Evolutionary conservation across 2,113 vertebrate species (phyloP).

Genomic region (Platichthys flesus): DNA sequence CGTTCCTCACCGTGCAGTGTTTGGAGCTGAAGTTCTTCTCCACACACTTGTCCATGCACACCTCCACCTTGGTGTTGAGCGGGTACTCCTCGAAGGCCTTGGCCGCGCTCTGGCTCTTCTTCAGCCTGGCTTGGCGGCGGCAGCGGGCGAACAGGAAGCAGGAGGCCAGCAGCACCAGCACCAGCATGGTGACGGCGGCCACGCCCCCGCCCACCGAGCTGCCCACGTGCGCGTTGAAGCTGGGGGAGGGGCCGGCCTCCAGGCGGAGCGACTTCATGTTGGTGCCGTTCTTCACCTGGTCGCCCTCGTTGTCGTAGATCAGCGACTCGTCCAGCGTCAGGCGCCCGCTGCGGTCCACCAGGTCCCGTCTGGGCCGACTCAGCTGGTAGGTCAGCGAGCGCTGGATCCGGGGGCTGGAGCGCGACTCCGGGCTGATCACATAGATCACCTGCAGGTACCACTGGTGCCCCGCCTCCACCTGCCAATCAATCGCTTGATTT

Average conservation of each 20-base stretch:
- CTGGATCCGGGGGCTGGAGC: constrained; percentile 87
- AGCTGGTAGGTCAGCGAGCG: constrained; percentile 84
- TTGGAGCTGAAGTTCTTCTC: constrained; percentile 84
- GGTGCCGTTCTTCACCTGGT: constrained; percentile 95
- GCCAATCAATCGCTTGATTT: background rate
- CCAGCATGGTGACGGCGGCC: constrained; percentile 84
- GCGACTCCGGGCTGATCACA: constrained; percentile 90
- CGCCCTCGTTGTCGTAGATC: constrained; percentile 95
- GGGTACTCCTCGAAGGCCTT: constrained; percentile 85
- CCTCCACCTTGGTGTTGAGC: constrained; percentile 91
- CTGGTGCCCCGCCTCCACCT: constrained; percentile 98
- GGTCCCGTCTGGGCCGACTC: constrained; percentile 82
- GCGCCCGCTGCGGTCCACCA: constrained; percentile 79
- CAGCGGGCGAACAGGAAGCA: constrained; percentile 88
- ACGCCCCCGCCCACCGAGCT: constrained; percentile 89
- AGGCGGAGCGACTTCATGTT: constrained; percentile 94
- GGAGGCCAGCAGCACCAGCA: constrained; percentile 83
- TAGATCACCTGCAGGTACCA: constrained; percentile 99
- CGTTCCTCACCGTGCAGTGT: constrained; percentile 88
- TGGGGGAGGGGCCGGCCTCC: constrained; percentile 81
- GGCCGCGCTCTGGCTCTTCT: constrained; percentile 42
- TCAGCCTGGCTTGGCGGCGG: constrained; percentile 36
- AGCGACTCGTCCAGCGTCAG: constrained; percentile 89
- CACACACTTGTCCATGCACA: constrained; percentile 82
- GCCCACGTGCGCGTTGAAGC: constrained; percentile 85